A percentile compares a stretch with the other conserved stretches of the same genome.
Conservation (phyloP, 2,797 vertebrate genomes). For the Cynodonichthys magdalenae region DNA sequence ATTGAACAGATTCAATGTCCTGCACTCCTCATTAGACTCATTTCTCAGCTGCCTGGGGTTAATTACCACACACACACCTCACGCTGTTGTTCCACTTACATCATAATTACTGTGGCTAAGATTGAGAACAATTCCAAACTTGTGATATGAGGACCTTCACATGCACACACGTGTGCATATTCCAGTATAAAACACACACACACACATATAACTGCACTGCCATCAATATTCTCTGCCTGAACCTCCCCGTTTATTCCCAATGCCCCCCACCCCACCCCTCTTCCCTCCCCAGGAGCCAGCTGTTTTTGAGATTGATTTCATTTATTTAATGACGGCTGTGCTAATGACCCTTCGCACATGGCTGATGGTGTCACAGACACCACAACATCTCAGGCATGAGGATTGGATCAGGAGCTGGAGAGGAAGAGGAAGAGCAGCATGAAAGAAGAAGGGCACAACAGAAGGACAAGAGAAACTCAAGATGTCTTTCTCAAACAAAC, state of each 20-base stretch:
- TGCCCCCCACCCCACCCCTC: conserved; percentile 49
- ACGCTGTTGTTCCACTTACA: conserved; percentile 90
- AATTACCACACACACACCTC: conserved; percentile 90
- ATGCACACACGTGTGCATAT: conserved; percentile 6
- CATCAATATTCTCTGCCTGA: conserved; percentile 66
- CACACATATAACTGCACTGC: conserved; percentile 37
- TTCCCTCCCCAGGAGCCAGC: conserved; percentile 79
- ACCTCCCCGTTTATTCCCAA: conserved; percentile 52
- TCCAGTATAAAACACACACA: conserved; percentile 14
- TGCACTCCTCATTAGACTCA: conserved; percentile 88
- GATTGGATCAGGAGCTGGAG: conserved; percentile 67
- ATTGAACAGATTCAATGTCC: conserved; percentile 88
- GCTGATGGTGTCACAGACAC: conserved; percentile 81
- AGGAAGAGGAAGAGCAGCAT: conserved; percentile 52
- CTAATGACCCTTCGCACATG: conserved; percentile 82
- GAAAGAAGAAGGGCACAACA: conserved; percentile 32
- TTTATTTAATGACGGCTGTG: conserved; percentile 86
- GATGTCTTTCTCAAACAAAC: conserved; percentile 75
- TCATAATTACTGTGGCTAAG: conserved; percentile 89
- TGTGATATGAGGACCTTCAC: conserved; percentile 76
- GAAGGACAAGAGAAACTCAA: conserved; percentile 42
- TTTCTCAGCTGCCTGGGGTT: conserved; percentile 91
- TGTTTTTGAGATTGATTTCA: conserved; percentile 88
- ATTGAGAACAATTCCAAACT: conserved; percentile 80
- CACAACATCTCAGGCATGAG: conserved; percentile 65